Base-by-base conservation (phyloP, 2,113 vertebrate genomes). In the Ceratotherium simum region DNA sequence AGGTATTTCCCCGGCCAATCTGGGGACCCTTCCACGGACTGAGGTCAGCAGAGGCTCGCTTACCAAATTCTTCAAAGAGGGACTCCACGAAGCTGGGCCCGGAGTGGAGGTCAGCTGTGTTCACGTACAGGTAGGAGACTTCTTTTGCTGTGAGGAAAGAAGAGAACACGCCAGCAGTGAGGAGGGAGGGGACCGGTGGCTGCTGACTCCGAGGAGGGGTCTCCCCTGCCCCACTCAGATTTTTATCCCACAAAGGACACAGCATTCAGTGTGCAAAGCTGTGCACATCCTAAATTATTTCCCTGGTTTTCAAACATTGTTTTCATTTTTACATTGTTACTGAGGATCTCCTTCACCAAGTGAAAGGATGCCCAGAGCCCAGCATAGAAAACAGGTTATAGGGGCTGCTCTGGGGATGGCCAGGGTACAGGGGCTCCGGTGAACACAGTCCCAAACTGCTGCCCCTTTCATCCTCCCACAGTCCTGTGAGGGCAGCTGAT, bases 41-140 rank as follows among this genome's bases (percentile, higher is more conserved):
- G 21, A 58, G 13, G 76, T 64, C 0, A 9, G 75, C 51, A 65
- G 33, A 62, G 14, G 46, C 31, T 13, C 0, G 95, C 99, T 3
- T 99, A 99, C 99, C 99, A 75, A 99, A 99, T 97, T 99, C 99
- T 93, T 99, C 99, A 92, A 99, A 99, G 86, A 99, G 99, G 27
- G 99, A 99, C 98, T 99, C 99, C 92, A 99, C 99, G 5, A 99
- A 99, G 98, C 99, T 99, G 70, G 99, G 99, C 96, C 99, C 99
- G 4, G 99, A 99, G 98, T 99, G 99, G 91, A 99, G 99, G 76
- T 99, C 99, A 0, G 99, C 99, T 0, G 99, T 99, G 99, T 99
- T 99, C 99, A 99, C 99, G 0, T 99, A 99, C 97, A 99, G 99
- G 97, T 99, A 99, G 48, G 99, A 99, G 83, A 98, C 97, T 2